A percentile compares a stretch with the other conserved stretches of the same genome.
These are phyloP conservation scores for Syncerus caffer DNA, from an alignment of 2,797 vertebrate genomes.

Conservation along the genomic window DNA sequence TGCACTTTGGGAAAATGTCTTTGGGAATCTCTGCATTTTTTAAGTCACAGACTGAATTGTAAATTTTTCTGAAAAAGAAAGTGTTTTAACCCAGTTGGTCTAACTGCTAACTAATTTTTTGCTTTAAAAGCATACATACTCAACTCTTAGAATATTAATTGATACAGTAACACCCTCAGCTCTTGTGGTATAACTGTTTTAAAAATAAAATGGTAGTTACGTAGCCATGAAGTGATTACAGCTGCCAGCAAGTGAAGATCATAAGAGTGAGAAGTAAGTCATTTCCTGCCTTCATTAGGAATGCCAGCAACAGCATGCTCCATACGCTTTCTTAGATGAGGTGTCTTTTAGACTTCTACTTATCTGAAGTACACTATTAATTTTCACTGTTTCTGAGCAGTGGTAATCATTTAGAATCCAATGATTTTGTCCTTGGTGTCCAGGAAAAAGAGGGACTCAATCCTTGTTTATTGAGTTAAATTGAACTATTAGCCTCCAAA, in stretches of 20 bases:
- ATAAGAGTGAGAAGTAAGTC: not conserved
- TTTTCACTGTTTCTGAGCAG: not conserved
- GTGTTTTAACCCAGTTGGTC: not conserved
- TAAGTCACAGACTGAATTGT: not conserved
- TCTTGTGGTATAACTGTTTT: not conserved
- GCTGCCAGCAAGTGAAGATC: not conserved
- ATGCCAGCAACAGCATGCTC: not conserved
- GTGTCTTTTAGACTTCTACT: not conserved
- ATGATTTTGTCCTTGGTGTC: not conserved
- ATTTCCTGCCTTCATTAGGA: not conserved
- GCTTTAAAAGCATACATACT: not conserved
- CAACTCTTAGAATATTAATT: not conserved
- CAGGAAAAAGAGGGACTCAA: not conserved
- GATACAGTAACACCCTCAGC: not conserved
- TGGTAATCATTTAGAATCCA: not conserved
- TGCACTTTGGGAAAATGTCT: not conserved
- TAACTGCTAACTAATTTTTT: slow-evolving; percentile 3
- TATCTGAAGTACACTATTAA: not conserved
- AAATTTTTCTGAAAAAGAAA: slow-evolving; percentile 9
- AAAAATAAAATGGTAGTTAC: slow-evolving; percentile 18
- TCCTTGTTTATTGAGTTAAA: not conserved
- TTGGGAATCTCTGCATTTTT: not conserved
- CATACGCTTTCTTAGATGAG: not conserved
- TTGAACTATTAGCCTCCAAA: not conserved
- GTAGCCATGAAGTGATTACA: not conserved